Evolutionary conservation across 1,140 invertebrate species (phyloP).

Genomic region (Condylostylus longicornis): DNA sequence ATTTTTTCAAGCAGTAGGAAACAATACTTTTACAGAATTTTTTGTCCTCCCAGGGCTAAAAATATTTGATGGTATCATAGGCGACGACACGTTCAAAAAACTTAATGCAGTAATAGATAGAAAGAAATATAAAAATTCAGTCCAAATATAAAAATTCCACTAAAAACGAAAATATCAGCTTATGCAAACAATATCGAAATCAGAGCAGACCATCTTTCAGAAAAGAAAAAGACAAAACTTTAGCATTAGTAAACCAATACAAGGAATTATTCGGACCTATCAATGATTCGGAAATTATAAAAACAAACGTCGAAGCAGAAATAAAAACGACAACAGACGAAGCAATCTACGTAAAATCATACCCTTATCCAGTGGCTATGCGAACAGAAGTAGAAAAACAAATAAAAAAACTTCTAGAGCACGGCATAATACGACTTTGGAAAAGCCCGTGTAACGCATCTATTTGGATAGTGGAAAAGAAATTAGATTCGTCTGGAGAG

Average conservation of each 20-base stretch:
- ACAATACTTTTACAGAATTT: conserved; percentile 1
- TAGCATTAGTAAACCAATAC: neutral
- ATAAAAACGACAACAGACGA: conserved; percentile 1
- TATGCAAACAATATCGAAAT: neutral
- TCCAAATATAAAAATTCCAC: neutral
- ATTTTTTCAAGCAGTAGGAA: too few species aligned
- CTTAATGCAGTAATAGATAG: conserved; percentile 1
- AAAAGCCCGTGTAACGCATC: conserved; percentile 9
- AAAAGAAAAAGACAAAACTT: neutral
- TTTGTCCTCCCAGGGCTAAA: conserved; percentile 1
- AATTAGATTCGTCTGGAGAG: conserved; percentile 6
- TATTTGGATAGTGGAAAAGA: conserved; percentile 11
- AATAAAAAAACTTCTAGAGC: neutral
- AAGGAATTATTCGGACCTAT: neutral
- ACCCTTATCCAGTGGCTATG: conserved; percentile 3
- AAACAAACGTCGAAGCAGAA: conserved; percentile 2
- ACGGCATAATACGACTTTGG: neutral
- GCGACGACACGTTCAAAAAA: neutral
- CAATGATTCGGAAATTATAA: neutral
- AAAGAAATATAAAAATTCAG: neutral
- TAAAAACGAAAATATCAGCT: neutral
- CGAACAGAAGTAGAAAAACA: conserved; percentile 1
- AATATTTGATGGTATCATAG: neutral
- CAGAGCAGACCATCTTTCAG: neutral
- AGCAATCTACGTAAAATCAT: conserved; percentile 1